Evolutionary conservation across 2,113 vertebrate genomes (phyloP).

Genomic region (Burhinus oedicnemus): DNA sequence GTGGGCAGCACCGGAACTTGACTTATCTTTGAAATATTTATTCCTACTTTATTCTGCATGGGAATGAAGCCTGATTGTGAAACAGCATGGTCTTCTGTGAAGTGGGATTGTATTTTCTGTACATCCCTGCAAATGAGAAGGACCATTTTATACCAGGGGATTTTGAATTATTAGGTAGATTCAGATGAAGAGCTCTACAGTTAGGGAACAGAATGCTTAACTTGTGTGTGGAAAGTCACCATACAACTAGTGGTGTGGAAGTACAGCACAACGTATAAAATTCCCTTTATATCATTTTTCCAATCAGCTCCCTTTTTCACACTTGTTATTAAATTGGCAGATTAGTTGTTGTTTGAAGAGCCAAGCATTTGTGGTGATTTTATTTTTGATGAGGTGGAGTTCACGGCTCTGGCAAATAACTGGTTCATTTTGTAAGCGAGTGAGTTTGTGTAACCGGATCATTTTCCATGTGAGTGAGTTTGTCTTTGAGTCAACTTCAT

Average conservation of each 20-base stretch:
- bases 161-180: not conserved
- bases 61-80: not conserved
- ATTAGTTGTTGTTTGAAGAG: not conserved
- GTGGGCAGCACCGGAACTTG: not conserved
- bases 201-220: not conserved
- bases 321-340: not conserved
- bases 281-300: not conserved
- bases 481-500: not conserved
- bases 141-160: not conserved
- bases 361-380: not conserved
- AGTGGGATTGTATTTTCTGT: not conserved
- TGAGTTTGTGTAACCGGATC: not conserved
- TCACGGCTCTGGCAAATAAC: not conserved
- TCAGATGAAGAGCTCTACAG: not conserved
- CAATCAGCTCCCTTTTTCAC: not conserved
- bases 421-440: not conserved
- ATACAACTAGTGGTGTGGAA: not conserved
- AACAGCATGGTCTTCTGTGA: not conserved
- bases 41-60: not conserved
- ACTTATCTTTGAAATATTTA: not conserved
- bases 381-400: not conserved
- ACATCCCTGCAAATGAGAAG: not conserved
- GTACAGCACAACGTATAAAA: not conserved
- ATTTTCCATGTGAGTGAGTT: not conserved
- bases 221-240: not conserved